These are phyloP conservation scores for Masticophis lateralis DNA, from an alignment of 2,797 vertebrate species.

Conservation along the genomic window DNA sequence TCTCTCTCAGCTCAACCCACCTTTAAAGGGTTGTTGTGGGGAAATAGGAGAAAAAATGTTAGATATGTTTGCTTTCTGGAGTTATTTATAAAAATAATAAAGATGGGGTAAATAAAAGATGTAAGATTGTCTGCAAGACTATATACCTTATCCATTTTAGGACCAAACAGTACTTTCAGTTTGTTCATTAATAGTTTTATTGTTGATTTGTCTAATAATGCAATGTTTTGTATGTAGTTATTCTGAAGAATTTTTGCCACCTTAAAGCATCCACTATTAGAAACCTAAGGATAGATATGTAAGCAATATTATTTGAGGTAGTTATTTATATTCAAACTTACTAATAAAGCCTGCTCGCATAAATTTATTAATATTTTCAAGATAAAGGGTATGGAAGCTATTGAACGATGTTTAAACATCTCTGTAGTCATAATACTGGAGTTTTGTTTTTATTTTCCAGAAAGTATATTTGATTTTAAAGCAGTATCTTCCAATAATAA, in stretches of 20 bases:
- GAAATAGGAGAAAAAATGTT: neutral
- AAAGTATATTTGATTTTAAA: constrained; percentile 43
- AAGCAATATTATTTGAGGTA: constrained; percentile 36
- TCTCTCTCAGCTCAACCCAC: neutral
- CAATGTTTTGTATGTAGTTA: neutral
- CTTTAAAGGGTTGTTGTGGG: neutral
- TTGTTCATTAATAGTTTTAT: constrained; percentile 48
- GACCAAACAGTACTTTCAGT: constrained; percentile 4
- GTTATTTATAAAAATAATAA: neutral
- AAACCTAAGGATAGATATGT: constrained; percentile 47
- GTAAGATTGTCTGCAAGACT: neutral
- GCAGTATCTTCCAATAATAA: constrained; percentile 5
- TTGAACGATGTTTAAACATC: constrained; percentile 12
- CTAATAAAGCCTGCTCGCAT: constrained; percentile 36
- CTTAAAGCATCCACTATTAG: constrained; percentile 1
- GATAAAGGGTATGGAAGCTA: constrained; percentile 16
- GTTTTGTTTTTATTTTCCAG: neutral
- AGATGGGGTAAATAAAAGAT: neutral
- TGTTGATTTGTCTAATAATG: constrained; percentile 62
- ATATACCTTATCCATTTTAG: constrained; percentile 4
- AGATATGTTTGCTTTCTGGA: neutral
- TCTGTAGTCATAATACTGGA: neutral
- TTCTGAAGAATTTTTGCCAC: neutral
- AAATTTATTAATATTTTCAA: constrained; percentile 22
- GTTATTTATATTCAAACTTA: constrained; percentile 46